Conservation (phyloP, 2,888 invertebrate genomes). For the Melolontha melolontha region DNA sequence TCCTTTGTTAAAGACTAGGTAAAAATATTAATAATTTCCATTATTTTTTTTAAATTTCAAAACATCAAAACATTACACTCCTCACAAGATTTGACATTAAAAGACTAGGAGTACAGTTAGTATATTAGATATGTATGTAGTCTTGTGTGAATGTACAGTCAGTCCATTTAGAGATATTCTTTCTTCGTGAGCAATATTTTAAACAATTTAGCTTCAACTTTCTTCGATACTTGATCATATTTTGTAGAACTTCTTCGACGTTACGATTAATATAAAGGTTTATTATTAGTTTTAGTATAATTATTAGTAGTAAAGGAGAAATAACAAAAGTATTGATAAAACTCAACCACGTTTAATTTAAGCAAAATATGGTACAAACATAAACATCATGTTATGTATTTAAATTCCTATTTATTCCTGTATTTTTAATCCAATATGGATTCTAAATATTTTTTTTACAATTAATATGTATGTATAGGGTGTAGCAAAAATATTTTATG, state of each 20-base stretch:
- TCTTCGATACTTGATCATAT: no score
- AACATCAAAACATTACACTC: no score
- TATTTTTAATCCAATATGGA: conserved; percentile 33
- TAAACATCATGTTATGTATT: background rate
- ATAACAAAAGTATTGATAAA: conserved; percentile 32
- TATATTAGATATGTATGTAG: background rate
- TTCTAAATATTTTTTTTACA: conserved; percentile 6
- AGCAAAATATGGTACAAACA: background rate
- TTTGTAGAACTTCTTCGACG: no score
- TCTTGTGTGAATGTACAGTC: conserved; percentile 23
- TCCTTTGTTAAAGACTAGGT: conserved; percentile 21
- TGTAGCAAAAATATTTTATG: conserved; percentile 7
- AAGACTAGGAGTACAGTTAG: conserved; percentile 33
- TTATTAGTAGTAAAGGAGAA: no score
- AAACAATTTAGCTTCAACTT: background rate
- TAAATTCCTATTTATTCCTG: background rate
- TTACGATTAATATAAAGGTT: no score
- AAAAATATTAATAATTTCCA: background rate
- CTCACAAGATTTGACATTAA: background rate
- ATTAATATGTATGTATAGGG: background rate
- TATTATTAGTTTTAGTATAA: no score
- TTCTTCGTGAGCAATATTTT: background rate
- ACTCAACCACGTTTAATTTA: conserved; percentile 21
- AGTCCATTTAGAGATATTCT: conserved; percentile 25
- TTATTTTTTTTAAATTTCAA: background rate